Base-by-base conservation (phyloP, 2,113 vertebrate genomes). In the Oreochromis aureus region DNA sequence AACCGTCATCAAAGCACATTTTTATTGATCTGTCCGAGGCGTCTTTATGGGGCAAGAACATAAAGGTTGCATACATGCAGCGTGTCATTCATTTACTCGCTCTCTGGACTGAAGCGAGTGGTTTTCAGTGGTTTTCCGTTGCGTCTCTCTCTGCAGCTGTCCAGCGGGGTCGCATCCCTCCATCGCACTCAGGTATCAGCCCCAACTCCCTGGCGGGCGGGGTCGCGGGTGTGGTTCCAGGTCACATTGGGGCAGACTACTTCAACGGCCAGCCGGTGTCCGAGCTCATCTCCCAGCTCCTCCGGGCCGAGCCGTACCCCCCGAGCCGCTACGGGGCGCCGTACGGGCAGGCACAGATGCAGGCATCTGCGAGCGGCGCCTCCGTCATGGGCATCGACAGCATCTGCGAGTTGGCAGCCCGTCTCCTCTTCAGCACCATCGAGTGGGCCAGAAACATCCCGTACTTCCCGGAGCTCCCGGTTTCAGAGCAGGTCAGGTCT, bases 381-480 rank as follows among this genome's bases (percentile, higher is more conserved):
- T 94, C 96, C 0, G 96, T 97, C 90, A 97, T 98, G 97, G 97
- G 97, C 90, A 99, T 99, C n/a, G 98, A 99, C 96, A 99, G 98
- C 94, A 98, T 99, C 96, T 99, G 98, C 34, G 98, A 99, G 96
- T 94, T 99, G 95, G 98, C 98, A 0, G 98, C 98, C 5, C 96
- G 98, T 48, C 97, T 99, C 10, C 98, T 99, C 89, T 99, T 99
- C 97, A 99, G 98, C 96, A 98, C 98, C 3, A 98, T 99, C 44
- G 98, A 99, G 91, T 99, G 98, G 98, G 98, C 98, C 0, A 96
- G 98, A 1, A 98, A 98, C 91, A 98, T 99, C 81, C 98, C 98
- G 1, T 99, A 97, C 88, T 99, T 99, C 91, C 98, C 97, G 0
- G 98, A 99, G 34, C 95, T 99, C 22, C 98, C 98, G 0, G 97